These are phyloP conservation scores for Craniophora ligustri DNA, from an alignment of 2,888 invertebrate genomes.

Conservation along the genomic window DNA sequence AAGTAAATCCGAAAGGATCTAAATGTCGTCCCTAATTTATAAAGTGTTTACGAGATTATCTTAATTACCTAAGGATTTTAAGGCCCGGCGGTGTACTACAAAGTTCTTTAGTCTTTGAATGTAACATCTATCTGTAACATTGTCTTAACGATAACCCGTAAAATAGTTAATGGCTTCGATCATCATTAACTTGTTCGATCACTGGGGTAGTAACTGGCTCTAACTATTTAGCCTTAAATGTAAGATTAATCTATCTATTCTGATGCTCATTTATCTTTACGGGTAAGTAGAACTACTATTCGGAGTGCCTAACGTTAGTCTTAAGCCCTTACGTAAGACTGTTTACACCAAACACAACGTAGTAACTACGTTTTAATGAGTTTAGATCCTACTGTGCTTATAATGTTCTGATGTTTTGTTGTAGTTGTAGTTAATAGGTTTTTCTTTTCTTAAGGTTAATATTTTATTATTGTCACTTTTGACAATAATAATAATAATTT, in stretches of 20 bases:
- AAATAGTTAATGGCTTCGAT: slow-evolving; percentile 52
- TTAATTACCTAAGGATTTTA: slow-evolving; percentile 38
- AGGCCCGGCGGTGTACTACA: slow-evolving; percentile 34
- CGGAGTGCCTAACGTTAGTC: too few species aligned
- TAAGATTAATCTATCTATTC: slow-evolving; percentile 42
- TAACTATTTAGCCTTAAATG: slow-evolving; percentile 42
- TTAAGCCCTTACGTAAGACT: not conserved
- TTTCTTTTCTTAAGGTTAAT: too few species aligned
- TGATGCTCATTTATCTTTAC: slow-evolving; percentile 39
- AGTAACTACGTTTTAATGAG: not conserved
- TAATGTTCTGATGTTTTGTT: too few species aligned
- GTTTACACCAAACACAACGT: too few species aligned
- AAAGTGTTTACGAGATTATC: slow-evolving; percentile 27
- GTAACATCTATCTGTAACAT: slow-evolving; percentile 51
- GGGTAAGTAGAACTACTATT: slow-evolving; percentile 9
- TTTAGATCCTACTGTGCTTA: too few species aligned
- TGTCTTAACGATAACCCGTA: slow-evolving; percentile 51
- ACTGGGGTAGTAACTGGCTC: slow-evolving; percentile 29
- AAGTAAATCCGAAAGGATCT: slow-evolving; percentile 1
- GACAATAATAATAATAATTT: too few species aligned
- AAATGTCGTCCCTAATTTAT: slow-evolving; percentile 20
- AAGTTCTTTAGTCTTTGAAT: slow-evolving; percentile 47
- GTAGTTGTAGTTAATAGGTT: too few species aligned
- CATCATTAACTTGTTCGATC: slow-evolving; percentile 58
- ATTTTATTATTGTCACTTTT: too few species aligned